phyloP scores from a whole-genome alignment of 1,140 invertebrate genomes.

The Caenorhabditis brenneri region DNA sequence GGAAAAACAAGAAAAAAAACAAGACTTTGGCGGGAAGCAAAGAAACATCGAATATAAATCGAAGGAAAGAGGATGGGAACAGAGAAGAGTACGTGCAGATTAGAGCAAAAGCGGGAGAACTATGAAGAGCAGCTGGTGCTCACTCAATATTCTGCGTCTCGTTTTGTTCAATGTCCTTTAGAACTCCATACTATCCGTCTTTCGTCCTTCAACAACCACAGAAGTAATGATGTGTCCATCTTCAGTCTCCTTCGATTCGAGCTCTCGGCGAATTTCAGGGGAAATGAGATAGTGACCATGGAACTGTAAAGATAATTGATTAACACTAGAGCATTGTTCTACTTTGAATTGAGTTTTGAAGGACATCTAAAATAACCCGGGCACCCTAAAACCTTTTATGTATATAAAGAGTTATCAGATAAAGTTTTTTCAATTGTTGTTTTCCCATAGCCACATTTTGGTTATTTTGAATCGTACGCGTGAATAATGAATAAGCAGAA shows the following conservation, averaged over 20 bases:
- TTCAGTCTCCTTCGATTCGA: conserved; percentile 45
- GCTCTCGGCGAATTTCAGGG: conserved; percentile 54
- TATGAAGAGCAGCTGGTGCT: background rate
- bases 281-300: conserved; percentile 58
- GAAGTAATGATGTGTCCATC: conserved; percentile 38
- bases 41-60: background rate
- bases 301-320: conserved; percentile 29
- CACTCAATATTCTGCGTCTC: conserved; percentile 2
- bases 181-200: conserved; percentile 53
- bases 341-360: too few species aligned
- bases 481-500: background rate
- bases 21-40: background rate
- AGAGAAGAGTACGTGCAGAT: conserved; percentile 14
- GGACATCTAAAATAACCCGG: too few species aligned
- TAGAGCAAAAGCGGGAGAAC: background rate
- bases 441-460: too few species aligned
- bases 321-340: too few species aligned
- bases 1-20: background rate
- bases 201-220: conserved; percentile 40
- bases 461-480: background rate
- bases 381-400: too few species aligned
- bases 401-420: too few species aligned
- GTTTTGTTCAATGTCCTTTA: background rate
- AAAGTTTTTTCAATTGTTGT: too few species aligned
- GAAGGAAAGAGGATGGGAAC: background rate